Evolutionary conservation across 1,140 invertebrate genomes (phyloP).

Genomic region (Nephila pilipes): DNA sequence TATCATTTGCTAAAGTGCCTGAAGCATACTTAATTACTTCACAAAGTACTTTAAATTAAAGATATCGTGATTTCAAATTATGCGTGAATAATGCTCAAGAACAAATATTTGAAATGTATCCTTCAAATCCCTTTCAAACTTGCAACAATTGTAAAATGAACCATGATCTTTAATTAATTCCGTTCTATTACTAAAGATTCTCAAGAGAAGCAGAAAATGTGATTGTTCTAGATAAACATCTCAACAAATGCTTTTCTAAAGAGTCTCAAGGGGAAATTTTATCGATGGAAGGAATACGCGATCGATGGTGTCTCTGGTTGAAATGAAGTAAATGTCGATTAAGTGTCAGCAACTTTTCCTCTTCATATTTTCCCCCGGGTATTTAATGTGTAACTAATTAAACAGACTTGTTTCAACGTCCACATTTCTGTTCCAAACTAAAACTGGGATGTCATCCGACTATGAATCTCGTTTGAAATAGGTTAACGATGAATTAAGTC

Average conservation of each 20-base stretch:
- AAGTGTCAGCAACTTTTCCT: slow-evolving; percentile 26
- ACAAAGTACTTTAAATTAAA: no score
- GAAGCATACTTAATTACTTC: no score
- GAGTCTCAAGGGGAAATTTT: background rate
- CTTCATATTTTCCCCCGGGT: slow-evolving; percentile 3
- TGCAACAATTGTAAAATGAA: no score
- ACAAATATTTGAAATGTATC: no score
- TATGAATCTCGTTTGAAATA: no score
- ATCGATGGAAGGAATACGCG: background rate
- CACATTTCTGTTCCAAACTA: background rate
- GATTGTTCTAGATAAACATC: background rate
- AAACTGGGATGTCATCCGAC: background rate
- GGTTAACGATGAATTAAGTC: no score
- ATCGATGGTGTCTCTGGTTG: background rate
- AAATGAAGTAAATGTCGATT: background rate
- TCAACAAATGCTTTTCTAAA: background rate
- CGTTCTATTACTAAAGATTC: background rate
- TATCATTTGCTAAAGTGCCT: no score
- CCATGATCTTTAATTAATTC: background rate
- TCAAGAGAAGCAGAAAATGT: background rate
- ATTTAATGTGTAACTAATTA: slow-evolving; percentile 49
- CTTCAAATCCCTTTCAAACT: no score
- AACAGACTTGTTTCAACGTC: background rate
- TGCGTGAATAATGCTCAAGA: no score
- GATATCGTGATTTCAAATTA: no score